A percentile compares a stretch with the other conserved stretches of the same genome.
phyloP scores from a whole-genome alignment of 2,113 vertebrate species.

The Planiliza haematocheilus region DNA sequence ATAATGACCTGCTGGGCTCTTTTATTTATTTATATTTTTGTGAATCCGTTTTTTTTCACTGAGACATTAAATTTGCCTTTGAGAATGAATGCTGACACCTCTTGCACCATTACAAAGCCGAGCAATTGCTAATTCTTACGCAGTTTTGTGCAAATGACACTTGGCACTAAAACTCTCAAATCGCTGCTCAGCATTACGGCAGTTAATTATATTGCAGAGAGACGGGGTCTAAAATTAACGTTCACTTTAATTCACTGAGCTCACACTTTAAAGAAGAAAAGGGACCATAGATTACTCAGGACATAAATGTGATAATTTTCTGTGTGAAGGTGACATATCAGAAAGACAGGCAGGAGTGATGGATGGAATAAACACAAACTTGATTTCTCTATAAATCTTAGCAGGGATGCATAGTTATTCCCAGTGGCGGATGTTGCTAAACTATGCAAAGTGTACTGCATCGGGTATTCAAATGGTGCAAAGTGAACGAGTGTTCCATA shows the following conservation, averaged over 20 bases:
- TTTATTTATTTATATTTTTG: neutral
- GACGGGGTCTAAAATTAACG: neutral
- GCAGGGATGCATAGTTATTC: neutral
- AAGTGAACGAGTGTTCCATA: slow-evolving; percentile 9
- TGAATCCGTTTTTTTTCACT: neutral
- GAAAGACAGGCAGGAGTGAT: neutral
- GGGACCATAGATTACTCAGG: too few relatives aligned
- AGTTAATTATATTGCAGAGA: slow-evolving; percentile 11
- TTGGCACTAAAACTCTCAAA: slow-evolving; percentile 12
- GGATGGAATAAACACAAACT: neutral
- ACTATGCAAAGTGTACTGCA: neutral
- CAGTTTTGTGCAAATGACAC: neutral
- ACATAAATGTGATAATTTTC: neutral
- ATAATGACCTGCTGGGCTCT: neutral
- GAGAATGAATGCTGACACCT: slow-evolving; percentile 1
- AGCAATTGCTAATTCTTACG: neutral
- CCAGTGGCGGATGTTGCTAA: neutral
- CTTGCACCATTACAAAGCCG: neutral
- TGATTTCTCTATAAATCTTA: neutral
- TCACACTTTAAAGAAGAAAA: too few relatives aligned
- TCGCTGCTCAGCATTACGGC: neutral
- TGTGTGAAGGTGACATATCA: neutral
- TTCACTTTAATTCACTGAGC: slow-evolving; percentile 3
- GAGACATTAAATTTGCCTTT: slow-evolving; percentile 8
- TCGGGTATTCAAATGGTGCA: slow-evolving; percentile 35